Conservation (phyloP, 2,113 vertebrate species). For the Amazona guildingii region DNA sequence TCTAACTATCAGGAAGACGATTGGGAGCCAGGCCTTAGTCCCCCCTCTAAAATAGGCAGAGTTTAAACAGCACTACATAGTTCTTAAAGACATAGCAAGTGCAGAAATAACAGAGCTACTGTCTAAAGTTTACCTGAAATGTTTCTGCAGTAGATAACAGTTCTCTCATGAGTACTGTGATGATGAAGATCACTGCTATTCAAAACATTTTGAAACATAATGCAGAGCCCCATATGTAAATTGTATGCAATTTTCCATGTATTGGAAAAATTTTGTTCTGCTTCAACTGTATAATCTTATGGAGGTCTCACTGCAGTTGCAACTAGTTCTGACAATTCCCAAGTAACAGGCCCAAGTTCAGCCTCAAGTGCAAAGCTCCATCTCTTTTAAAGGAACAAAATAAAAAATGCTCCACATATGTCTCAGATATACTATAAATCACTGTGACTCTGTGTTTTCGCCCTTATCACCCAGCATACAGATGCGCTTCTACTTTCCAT, state of each 20-base stretch:
- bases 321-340: slow-evolving; percentile 6
- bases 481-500: neutral
- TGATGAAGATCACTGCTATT: neutral
- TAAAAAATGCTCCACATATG: neutral
- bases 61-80: rapidly evolving
- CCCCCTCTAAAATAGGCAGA: neutral
- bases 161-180: neutral
- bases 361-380: neutral
- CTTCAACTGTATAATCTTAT: neutral
- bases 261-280: neutral
- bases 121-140: neutral
- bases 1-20: neutral
- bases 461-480: neutral
- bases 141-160: neutral
- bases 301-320: neutral
- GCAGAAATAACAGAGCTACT: neutral
- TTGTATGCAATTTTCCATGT: neutral
- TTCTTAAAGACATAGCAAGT: neutral
- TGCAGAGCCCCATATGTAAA: neutral
- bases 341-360: neutral
- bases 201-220: neutral
- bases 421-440: slow-evolving; percentile 12
- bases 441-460: neutral
- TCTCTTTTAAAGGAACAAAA: slow-evolving; percentile 24
- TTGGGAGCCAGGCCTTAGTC: neutral